phyloP scores from a whole-genome alignment of 2,113 vertebrate species.

The Hippotragus niger region DNA sequence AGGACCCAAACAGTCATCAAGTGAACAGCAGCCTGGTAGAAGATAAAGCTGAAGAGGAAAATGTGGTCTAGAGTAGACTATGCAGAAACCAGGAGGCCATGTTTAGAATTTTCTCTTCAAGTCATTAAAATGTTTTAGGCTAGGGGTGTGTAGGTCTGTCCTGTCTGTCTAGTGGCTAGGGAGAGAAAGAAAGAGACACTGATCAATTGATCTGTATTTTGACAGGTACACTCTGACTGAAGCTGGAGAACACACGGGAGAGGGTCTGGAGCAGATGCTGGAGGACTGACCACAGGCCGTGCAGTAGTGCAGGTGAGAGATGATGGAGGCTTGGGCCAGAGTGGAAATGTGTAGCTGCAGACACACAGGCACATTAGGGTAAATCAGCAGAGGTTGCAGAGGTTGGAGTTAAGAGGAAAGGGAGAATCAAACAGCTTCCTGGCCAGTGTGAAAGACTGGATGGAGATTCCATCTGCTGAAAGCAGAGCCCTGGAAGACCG shows the following conservation, averaged over 20 bases:
- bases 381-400: not conserved
- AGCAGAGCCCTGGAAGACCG: not conserved
- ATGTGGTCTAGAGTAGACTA: not conserved
- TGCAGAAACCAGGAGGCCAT: not conserved
- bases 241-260: not conserved
- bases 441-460: not conserved
- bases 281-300: not conserved
- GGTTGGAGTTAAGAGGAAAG: not conserved
- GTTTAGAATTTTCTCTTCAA: not conserved
- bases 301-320: not conserved
- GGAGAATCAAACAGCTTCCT: not conserved
- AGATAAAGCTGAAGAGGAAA: not conserved
- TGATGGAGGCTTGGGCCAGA: not conserved
- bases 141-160: not conserved
- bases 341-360: not conserved
- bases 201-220: not conserved
- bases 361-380: not conserved
- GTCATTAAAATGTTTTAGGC: not conserved
- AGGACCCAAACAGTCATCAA: not conserved
- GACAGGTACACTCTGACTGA: not conserved
- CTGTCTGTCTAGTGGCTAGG: too few species aligned
- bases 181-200: not conserved
- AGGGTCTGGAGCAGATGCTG: not conserved
- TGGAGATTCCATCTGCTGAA: not conserved
- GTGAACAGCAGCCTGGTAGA: not conserved